Conservation (phyloP, 2,113 vertebrate species). For the Fregata magnificens region DNA sequence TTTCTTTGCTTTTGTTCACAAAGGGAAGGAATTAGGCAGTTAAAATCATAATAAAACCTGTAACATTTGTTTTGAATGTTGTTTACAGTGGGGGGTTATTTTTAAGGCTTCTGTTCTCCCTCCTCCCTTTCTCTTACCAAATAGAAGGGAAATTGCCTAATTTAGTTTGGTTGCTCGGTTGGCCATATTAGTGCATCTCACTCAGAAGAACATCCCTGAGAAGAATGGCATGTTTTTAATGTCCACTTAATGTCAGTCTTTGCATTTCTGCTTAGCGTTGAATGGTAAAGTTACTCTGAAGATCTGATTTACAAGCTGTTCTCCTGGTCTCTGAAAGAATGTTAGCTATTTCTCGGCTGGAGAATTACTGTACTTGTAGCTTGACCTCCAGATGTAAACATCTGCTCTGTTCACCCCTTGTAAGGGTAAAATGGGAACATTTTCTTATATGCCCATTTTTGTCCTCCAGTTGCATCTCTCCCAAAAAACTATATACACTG, state of each 20-base stretch:
- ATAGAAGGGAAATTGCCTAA: slow-evolving; percentile 8
- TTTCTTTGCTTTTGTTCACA: background rate
- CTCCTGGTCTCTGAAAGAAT: background rate
- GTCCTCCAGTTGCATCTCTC: background rate
- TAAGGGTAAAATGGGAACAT: background rate
- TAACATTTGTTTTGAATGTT: background rate
- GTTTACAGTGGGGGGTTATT: background rate
- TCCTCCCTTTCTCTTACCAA: background rate
- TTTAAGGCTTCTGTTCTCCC: slow-evolving; percentile 4
- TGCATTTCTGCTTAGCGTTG: background rate
- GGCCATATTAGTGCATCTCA: background rate
- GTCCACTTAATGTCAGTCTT: background rate
- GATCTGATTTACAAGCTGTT: background rate
- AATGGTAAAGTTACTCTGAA: background rate
- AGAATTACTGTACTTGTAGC: background rate
- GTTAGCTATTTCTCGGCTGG: background rate
- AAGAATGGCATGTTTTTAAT: background rate
- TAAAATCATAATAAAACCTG: slow-evolving; percentile 16
- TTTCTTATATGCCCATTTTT: background rate
- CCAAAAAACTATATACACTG: background rate
- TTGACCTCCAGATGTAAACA: slow-evolving; percentile 34
- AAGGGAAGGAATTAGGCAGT: background rate
- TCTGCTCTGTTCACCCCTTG: background rate
- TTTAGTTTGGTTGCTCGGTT: background rate
- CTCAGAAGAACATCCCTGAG: background rate